Percentiles rank a stretch among this genome's conserved stretches.
phyloP scores from a whole-genome alignment of 2,113 vertebrate species.

The Platycercus adscitus region DNA sequence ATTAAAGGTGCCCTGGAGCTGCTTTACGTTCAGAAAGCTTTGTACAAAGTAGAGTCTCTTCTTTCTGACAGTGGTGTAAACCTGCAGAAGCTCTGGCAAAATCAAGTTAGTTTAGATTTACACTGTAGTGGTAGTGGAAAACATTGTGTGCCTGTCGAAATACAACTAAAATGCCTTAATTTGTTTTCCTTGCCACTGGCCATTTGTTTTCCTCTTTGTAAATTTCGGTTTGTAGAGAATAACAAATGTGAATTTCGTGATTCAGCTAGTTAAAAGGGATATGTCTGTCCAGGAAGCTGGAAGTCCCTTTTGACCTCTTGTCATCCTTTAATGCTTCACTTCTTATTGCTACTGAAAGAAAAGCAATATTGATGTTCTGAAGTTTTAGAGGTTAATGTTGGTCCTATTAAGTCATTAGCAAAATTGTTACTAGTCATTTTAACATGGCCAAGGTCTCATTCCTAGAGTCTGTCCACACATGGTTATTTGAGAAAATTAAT shows the following conservation, averaged over 20 bases:
- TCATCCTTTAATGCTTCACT: neutral
- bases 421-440: neutral
- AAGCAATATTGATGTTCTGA: neutral
- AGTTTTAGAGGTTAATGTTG: neutral
- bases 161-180: neutral
- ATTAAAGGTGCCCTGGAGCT: neutral
- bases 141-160: neutral
- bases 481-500: conserved; percentile 34
- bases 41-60: neutral
- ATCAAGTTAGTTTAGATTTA: neutral
- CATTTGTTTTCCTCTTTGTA: fast-evolving
- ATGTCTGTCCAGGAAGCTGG: neutral
- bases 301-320: neutral
- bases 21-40: neutral
- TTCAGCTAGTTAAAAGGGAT: neutral
- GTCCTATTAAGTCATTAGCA: neutral
- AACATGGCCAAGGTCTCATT: neutral
- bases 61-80: neutral
- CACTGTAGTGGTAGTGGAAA: neutral
- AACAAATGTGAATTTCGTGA: neutral
- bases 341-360: neutral
- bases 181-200: neutral
- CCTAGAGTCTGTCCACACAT: neutral
- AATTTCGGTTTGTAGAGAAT: neutral
- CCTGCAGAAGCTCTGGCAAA: neutral